Evolutionary conservation across 2,113 vertebrate species (phyloP).

Genomic region (Neopipo cinnamomea): DNA sequence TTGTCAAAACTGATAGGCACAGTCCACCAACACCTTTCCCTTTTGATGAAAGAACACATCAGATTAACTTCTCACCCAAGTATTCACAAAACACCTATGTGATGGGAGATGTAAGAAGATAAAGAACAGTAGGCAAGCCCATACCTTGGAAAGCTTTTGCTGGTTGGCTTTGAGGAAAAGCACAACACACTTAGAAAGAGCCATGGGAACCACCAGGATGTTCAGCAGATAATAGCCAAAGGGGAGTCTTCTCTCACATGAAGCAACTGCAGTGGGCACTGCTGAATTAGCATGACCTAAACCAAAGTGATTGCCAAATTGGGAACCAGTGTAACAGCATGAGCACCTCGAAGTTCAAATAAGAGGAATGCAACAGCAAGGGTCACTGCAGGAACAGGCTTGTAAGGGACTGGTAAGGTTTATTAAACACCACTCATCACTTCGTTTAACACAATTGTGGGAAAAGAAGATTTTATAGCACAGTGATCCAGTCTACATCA

Average conservation of each 20-base stretch:
- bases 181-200: neutral
- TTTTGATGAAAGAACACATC: neutral
- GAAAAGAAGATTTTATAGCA: constrained; percentile 44
- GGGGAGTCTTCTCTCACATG: neutral
- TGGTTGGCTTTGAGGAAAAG: neutral
- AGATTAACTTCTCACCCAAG: neutral
- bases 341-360: neutral
- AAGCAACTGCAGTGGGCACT: neutral
- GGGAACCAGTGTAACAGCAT: constrained; percentile 44
- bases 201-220: neutral
- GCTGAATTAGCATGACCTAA: neutral
- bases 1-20: neutral
- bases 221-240: neutral
- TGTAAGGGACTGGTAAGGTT: constrained; percentile 31
- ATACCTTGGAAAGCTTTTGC: neutral
- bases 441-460: constrained; percentile 35
- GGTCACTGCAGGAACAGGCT: constrained; percentile 60
- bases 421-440: constrained; percentile 54
- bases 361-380: constrained; percentile 36
- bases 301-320: neutral
- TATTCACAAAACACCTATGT: neutral
- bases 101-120: neutral
- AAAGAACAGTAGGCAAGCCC: neutral
- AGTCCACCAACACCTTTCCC: neutral
- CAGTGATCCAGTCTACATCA: constrained; percentile 39